These are phyloP conservation scores for Gymnodraco acuticeps DNA, from an alignment of 2,797 vertebrate genomes.

Conservation along the genomic window DNA sequence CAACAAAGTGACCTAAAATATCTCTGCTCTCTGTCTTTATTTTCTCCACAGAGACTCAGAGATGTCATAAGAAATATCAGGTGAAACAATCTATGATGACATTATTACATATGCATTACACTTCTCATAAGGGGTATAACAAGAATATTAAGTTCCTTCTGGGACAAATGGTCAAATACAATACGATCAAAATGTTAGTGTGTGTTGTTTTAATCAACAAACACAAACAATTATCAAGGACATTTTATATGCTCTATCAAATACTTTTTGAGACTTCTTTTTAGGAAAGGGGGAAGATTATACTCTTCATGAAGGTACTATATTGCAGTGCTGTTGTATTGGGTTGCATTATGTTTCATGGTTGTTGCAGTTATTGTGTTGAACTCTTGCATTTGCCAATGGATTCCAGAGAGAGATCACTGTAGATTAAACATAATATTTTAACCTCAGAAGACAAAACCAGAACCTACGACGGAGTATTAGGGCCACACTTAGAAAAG, in stretches of 20 bases:
- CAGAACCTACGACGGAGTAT: no score
- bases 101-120: constrained; percentile 61
- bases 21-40: constrained; percentile 47
- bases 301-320: neutral
- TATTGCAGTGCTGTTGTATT: constrained; percentile 8
- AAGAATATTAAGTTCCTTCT: constrained; percentile 7
- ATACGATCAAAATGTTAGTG: neutral
- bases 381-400: neutral
- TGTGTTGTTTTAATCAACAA: no score
- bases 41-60: constrained; percentile 42
- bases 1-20: constrained; percentile 36
- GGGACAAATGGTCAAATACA: neutral
- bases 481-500: no score
- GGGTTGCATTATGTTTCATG: constrained; percentile 27
- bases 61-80: constrained; percentile 46
- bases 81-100: constrained; percentile 65
- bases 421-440: no score
- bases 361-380: neutral
- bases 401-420: no score
- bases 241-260: neutral
- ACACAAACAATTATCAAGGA: neutral
- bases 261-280: neutral
- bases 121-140: constrained; percentile 16
- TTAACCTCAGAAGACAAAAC: no score
- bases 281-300: constrained; percentile 1